These are phyloP conservation scores for Oscheius sp. DNA, from an alignment of 2,888 invertebrate genomes.

Conservation along the genomic window DNA sequence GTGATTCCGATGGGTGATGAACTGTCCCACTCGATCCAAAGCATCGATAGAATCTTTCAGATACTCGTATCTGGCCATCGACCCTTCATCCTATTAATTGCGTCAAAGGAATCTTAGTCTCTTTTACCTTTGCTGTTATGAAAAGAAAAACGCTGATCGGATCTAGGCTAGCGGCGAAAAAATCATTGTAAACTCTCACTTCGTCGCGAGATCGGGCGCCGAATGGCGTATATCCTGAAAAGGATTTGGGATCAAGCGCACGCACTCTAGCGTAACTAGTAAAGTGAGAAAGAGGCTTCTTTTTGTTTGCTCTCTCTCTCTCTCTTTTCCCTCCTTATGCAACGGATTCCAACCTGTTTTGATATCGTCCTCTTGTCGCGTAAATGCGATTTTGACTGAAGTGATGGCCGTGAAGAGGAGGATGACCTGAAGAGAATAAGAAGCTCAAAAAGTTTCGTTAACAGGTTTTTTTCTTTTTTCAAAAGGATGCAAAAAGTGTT, in stretches of 20 bases:
- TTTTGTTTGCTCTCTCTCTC: neutral
- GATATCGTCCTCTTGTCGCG: slow-evolving; percentile 66
- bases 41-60: slow-evolving; percentile 58
- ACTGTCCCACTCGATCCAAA: slow-evolving; percentile 52
- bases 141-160: slow-evolving; percentile 60
- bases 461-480: neutral
- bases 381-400: slow-evolving; percentile 63
- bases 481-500: neutral
- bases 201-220: slow-evolving; percentile 60
- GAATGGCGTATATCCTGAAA: slow-evolving; percentile 62
- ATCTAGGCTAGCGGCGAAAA: slow-evolving; percentile 50
- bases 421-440: slow-evolving; percentile 58
- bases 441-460: neutral
- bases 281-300: neutral
- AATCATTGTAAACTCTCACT: slow-evolving; percentile 53
- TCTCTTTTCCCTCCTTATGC: neutral
- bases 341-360: slow-evolving; percentile 45
- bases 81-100: slow-evolving; percentile 42
- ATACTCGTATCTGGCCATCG: slow-evolving; percentile 48
- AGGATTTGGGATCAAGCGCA: neutral
- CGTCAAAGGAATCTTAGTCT: neutral
- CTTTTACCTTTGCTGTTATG: slow-evolving; percentile 46
- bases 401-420: slow-evolving; percentile 57
- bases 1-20: slow-evolving; percentile 48
- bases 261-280: neutral